A percentile compares a stretch with the other conserved stretches of the same genome.
Evolutionary conservation across 2,797 vertebrate species (phyloP).

Genomic region (Paguma larvata): DNA sequence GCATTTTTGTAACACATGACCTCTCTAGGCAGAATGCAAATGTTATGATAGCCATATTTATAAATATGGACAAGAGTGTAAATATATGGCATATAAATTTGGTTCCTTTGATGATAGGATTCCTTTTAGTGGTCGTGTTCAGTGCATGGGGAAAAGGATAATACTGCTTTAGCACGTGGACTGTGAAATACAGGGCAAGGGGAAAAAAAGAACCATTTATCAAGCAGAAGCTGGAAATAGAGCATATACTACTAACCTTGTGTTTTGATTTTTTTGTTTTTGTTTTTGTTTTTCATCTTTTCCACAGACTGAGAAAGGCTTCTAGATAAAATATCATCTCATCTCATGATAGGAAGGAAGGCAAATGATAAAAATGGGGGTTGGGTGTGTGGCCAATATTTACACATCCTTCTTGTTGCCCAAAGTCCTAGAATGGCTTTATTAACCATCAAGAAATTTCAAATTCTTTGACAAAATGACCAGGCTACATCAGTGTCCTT

Average conservation of each 20-base stretch:
- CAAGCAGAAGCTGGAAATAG: constrained; percentile 79
- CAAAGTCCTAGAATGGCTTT: constrained; percentile 64
- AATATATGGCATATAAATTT: not conserved
- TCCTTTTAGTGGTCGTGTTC: not conserved
- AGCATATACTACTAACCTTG: constrained; percentile 77
- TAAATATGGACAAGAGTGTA: constrained; percentile 69
- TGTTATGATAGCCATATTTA: constrained; percentile 66
- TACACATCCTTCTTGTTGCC: constrained; percentile 65
- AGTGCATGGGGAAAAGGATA: not conserved
- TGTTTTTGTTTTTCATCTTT: not conserved
- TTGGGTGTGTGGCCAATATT: not conserved
- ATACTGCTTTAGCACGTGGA: constrained; percentile 63
- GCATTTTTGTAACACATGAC: constrained; percentile 81
- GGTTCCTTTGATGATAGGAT: constrained; percentile 15
- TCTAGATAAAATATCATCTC: constrained; percentile 62
- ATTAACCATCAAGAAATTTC: constrained; percentile 75
- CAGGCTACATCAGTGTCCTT: constrained; percentile 69
- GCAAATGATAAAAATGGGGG: constrained; percentile 33
- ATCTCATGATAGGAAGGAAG: constrained; percentile 51
- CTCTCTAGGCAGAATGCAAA: constrained; percentile 67
- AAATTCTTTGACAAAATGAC: constrained; percentile 74
- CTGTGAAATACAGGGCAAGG: constrained; percentile 74
- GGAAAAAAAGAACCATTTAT: constrained; percentile 76
- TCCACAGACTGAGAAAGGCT: constrained; percentile 65
- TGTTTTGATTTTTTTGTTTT: not conserved